These are phyloP conservation scores for Argyresthia goedartella DNA, from an alignment of 2,888 invertebrate species.

Conservation along the genomic window DNA sequence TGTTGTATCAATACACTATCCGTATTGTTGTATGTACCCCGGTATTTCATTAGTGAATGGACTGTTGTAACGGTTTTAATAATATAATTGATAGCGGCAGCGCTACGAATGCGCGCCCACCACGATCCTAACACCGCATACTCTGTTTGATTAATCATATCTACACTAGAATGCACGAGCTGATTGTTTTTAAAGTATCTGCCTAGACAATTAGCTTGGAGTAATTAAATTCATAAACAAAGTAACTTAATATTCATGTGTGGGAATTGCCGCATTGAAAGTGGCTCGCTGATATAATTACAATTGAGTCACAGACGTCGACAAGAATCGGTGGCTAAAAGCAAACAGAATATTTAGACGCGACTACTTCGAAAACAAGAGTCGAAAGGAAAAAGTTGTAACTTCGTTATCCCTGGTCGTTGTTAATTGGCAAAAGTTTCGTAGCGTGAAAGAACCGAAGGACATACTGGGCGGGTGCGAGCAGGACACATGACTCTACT, in stretches of 20 bases:
- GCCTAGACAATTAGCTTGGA: no score
- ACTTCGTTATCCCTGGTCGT: slow-evolving; percentile 25
- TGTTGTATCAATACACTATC: slow-evolving; percentile 2
- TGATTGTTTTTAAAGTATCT: no score
- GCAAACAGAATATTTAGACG: slow-evolving; percentile 14
- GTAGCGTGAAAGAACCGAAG: slow-evolving; percentile 5
- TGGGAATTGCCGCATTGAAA: no score
- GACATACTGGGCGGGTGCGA: background rate
- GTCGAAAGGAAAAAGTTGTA: slow-evolving; percentile 23
- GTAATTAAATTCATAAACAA: no score
- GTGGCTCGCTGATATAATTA: background rate
- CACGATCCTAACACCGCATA: no score
- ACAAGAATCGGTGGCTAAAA: background rate
- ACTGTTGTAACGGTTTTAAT: background rate
- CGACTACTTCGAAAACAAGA: slow-evolving; percentile 26
- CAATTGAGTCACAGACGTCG: slow-evolving; percentile 4
- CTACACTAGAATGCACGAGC: no score
- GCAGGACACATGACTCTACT: background rate
- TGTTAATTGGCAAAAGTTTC: slow-evolving; percentile 33
- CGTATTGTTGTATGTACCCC: background rate
- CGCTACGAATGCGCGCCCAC: no score
- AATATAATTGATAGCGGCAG: no score
- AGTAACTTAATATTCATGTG: no score
- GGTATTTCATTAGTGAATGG: slow-evolving; percentile 1
- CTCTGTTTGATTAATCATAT: no score